Base-by-base conservation (phyloP, 2,797 vertebrate species). In the Cirrhinus molitorella region DNA sequence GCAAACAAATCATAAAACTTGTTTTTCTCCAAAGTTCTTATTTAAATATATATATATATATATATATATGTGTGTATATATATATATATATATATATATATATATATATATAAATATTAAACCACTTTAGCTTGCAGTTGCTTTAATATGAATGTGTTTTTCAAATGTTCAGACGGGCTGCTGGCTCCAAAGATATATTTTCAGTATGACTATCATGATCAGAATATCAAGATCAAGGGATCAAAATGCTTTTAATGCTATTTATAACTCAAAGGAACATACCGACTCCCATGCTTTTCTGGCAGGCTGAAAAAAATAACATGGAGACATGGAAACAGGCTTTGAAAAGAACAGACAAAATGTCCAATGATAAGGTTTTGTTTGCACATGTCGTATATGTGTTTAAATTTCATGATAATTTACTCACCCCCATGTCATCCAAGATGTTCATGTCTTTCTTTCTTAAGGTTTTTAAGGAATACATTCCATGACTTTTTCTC, bases 221-320 rank as follows among this genome's bases (percentile, higher is more conserved):
- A 79, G 45, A 25, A 45, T 16, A 28, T 68, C 78, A 57, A 68
- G 63, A 68, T 79, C 79, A 70, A 80, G 53, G 53, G 53, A 80
- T 61, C 19, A 16, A 40, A 72, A 71, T 81, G 40, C 53, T 71
- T 81, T 81, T 81, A 81, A 61, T 65, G 59, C 75, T 65, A 78
- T 78, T 78, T 78, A 61, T 71, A 61, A 45, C 37, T 59, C 67
- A 45, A 47, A 72, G 66, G 25, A 72, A 65, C 21, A n/a, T 43
- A 55, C 47, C 5, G 21, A 68, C 49, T 66, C 79, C n/a, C 40
- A n/a, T 81, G 55, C 19, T 31, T 61, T 81, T 72, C 53, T 72
- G 49, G 49, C 47, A 68, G 23, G 65, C 63, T 55, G 77, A 7
- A 53, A 55, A 57, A 57, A 70, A 57, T 5, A 31, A 28, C 0